Conservation (phyloP, 2,797 vertebrate genomes). For the Peromyscus melanophrys region DNA sequence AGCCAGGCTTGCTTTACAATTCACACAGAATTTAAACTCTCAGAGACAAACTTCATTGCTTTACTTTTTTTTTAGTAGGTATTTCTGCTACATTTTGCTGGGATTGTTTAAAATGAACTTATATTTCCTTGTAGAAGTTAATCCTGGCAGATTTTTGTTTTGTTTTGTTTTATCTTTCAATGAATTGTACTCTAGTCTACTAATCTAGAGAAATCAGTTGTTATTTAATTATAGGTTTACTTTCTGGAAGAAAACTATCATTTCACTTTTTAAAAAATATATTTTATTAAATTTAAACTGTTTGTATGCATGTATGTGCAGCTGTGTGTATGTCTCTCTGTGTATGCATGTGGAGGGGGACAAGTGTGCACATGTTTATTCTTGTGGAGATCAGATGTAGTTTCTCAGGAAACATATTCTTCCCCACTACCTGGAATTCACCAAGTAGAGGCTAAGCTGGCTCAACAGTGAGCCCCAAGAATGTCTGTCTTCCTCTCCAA, state of each 20-base stretch:
- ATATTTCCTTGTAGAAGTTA: not conserved
- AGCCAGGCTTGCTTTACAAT: constrained; percentile 60
- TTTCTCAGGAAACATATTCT: not conserved
- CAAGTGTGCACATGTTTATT: not conserved
- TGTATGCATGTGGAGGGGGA: not conserved
- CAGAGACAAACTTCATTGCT: not conserved
- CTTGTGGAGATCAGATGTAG: not conserved
- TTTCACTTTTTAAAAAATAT: not conserved
- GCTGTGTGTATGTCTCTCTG: not conserved
- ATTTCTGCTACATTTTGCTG: not conserved
- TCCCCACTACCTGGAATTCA: not conserved
- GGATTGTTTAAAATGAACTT: constrained; percentile 18
- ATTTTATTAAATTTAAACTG: not conserved
- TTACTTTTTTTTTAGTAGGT: not conserved
- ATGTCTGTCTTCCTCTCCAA: not conserved
- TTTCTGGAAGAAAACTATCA: not conserved
- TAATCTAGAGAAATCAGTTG: not conserved
- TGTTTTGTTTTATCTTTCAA: not conserved
- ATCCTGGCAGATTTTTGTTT: not conserved
- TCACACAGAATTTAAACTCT: constrained; percentile 39
- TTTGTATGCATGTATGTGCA: not conserved
- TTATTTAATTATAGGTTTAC: not conserved
- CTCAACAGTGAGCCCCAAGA: not conserved
- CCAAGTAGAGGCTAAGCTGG: not conserved
- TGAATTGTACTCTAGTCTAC: not conserved